A percentile compares a stretch with the other conserved stretches of the same genome.
These are phyloP conservation scores for Benitochromis conjunctus DNA, from an alignment of 2,113 vertebrate species.

Conservation along the genomic window DNA sequence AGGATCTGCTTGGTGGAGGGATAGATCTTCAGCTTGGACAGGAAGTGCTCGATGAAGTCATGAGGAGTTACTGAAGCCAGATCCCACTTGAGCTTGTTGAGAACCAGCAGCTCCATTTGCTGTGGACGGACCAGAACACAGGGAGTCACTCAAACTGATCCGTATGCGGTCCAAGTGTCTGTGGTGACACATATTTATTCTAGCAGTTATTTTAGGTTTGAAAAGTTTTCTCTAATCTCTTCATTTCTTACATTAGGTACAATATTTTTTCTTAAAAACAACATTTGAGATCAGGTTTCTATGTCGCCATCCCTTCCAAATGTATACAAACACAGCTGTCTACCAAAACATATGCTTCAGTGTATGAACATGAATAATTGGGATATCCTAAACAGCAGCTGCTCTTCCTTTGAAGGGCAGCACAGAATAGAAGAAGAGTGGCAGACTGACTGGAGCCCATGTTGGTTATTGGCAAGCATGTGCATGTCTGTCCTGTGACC, in stretches of 20 bases:
- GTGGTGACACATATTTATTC: neutral
- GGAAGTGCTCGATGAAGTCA: constrained; percentile 98
- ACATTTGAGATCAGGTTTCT: neutral
- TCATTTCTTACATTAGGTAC: too few species aligned
- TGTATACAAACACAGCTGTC: neutral
- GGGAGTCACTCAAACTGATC: neutral
- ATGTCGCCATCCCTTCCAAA: neutral
- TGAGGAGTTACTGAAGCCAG: constrained; percentile 94
- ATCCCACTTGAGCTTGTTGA: constrained; percentile 98
- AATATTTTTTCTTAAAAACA: neutral
- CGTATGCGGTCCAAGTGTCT: neutral
- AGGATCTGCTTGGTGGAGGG: constrained; percentile 91
- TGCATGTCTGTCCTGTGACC: neutral
- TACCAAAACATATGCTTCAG: neutral
- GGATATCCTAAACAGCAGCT: neutral
- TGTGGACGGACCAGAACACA: constrained; percentile 67
- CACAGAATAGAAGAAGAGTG: neutral
- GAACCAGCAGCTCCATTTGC: constrained; percentile 95
- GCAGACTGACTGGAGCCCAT: neutral
- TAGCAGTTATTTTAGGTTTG: neutral
- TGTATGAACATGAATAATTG: neutral
- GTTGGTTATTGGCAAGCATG: neutral
- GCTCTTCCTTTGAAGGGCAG: neutral
- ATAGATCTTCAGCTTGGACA: constrained; percentile 89
- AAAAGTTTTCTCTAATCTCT: neutral